Evolutionary conservation across 2,888 invertebrate species (phyloP), one percentile per base, ranked within the genome.

Genomic region (Macroteleia sp.): DNA sequence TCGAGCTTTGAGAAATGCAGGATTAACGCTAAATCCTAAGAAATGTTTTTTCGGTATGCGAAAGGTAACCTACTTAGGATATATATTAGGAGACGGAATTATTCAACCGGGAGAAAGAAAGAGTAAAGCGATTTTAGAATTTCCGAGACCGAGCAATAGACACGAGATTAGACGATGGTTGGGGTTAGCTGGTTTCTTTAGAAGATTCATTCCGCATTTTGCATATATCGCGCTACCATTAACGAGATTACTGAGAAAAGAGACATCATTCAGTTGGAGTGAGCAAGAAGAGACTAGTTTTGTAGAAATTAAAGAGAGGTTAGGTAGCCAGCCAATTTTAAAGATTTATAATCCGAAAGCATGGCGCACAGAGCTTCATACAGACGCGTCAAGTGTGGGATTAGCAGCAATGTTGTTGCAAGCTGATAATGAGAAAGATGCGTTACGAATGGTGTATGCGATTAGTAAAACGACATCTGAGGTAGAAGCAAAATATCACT

Each of bases 351-450:
- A 56, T 17, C 28, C 56, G 0, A 25, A 6, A 3, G 56, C 56
- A 8, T 28, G n/a, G 1, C 6, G 1, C 17, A 62, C 50, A 0
- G 62, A 62, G 10, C 41, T 62, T 8, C 62, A 62, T 19, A 61
- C 54, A 3, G 54, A 54, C 19, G 54, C 54, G 1, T 54, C 54
- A 28, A 9, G 28, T 28, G 28, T 9, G 28, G 10, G 28, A 2
- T 28, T n/a, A n/a, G n/a, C n/a, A n/a, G n/a, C n/a, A 19, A 16
- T n/a, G n/a, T n/a, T n/a, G n/a, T n/a, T n/a, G n/a, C n/a, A n/a
- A n/a, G n/a, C n/a, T n/a, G n/a, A n/a, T n/a, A n/a, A n/a, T n/a
- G n/a, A n/a, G n/a, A n/a, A n/a, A n/a, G n/a, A n/a, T n/a, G n/a
- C n/a, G n/a, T n/a, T n/a, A n/a, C n/a, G n/a, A n/a, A n/a, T n/a